Conservation (phyloP, 2,797 vertebrate species). For the Hoplostethus mediterraneus region DNA sequence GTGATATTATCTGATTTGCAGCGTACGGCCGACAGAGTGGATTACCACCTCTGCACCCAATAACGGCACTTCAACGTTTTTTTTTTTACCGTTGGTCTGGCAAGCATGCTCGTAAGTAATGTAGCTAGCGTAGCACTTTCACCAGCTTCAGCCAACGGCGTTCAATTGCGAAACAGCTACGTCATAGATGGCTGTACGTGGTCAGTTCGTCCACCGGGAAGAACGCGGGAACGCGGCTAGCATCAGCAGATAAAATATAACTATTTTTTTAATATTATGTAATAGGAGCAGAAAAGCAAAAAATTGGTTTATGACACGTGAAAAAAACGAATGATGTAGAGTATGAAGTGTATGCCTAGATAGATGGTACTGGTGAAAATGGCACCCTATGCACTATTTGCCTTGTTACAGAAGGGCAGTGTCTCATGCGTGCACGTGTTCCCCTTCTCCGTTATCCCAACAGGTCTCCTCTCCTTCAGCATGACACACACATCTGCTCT, state of each 20-base stretch:
- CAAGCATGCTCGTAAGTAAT: conserved; percentile 3
- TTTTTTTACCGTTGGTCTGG: not conserved
- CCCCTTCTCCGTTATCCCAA: conserved; percentile 32
- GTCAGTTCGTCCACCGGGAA: conserved; percentile 7
- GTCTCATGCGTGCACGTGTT: conserved; percentile 5
- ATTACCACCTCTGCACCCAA: not conserved
- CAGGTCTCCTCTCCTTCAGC: conserved; percentile 46
- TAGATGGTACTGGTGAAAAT: conserved; percentile 40
- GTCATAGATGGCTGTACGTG: not conserved
- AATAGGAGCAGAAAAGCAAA: conserved; percentile 33
- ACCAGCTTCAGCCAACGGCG: not conserved
- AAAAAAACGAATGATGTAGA: conserved; percentile 57
- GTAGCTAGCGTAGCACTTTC: not conserved
- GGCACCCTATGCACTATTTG: conserved; percentile 13
- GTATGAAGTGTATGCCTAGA: conserved; percentile 37
- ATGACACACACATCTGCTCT: conserved; percentile 68
- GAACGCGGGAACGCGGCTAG: conserved; percentile 14
- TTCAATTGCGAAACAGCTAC: not conserved
- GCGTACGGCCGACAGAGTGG: not conserved
- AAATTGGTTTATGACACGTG: conserved; percentile 29
- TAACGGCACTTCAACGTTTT: not conserved
- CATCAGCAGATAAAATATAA: conserved; percentile 45
- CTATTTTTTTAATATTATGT: conserved; percentile 40
- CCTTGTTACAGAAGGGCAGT: conserved; percentile 24
- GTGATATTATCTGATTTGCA: conserved; percentile 6